phyloP scores from a whole-genome alignment of 64 coral and sea anemone species.

The Stylophora pistillata region DNA sequence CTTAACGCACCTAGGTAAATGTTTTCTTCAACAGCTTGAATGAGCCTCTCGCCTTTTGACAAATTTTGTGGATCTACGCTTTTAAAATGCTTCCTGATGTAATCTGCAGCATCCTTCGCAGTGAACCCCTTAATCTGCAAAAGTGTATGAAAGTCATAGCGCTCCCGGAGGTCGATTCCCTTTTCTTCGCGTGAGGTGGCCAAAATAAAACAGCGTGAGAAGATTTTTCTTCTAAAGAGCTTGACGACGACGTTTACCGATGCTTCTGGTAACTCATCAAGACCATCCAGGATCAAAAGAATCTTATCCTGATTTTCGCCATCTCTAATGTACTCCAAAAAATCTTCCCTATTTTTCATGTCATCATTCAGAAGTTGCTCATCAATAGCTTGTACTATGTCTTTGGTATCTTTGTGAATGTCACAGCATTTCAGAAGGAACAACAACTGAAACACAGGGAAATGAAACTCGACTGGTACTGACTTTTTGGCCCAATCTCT shows the following conservation, averaged over 20 bases:
- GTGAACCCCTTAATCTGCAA: slow-evolving; percentile 36
- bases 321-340: neutral
- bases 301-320: slow-evolving; percentile 4
- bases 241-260: neutral
- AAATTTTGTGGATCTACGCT: no score
- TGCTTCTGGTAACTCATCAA: slow-evolving; percentile 10
- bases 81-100: slow-evolving; percentile 23
- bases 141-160: slow-evolving; percentile 3
- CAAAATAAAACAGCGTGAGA: neutral
- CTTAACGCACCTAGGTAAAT: no score
- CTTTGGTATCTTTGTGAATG: neutral
- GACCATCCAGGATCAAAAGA: slow-evolving; percentile 23
- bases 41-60: no score
- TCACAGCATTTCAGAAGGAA: slow-evolving; percentile 30
- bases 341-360: neutral
- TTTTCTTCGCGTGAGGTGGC: slow-evolving; percentile 22
- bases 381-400: slow-evolving; percentile 19
- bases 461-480: neutral
- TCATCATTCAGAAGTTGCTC: slow-evolving; percentile 13
- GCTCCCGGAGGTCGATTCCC: neutral
- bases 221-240: neutral
- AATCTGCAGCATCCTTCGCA: neutral
- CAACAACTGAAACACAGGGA: neutral
- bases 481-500: slow-evolving; percentile 6
- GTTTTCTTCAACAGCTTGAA: no score